Evolutionary conservation across 1,140 invertebrate genomes (phyloP), one percentile per base, ranked within the genome.

Genomic region (Aphelinus certus): DNA sequence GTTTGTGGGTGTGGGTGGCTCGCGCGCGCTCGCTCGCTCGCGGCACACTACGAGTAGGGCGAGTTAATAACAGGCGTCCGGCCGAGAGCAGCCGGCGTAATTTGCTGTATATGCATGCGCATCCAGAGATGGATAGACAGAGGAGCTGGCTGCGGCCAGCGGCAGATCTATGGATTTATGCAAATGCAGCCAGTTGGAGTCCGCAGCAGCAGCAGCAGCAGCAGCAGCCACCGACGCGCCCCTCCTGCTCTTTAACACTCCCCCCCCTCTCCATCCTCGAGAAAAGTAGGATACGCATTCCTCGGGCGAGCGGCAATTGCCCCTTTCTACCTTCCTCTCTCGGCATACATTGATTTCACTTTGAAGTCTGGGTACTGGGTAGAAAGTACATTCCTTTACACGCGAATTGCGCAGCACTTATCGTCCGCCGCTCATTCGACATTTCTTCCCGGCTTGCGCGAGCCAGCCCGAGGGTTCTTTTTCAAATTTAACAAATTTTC

Each of bases 151-250:
- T 58, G 63, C 64, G 49, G 71, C 10, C 61, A 57, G 71, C 62
- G 51, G 55, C 45, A 58, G 81, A 87, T 87, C 85, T 87, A 87
- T 87, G 86, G 85, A 87, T 87, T 87, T 87, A 87, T 87, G 86
- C 84, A 86, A 87, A 87, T 87, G 80, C 81, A 84, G 81, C 84
- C 85, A 87, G 85, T 87, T 87, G 87, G 85, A 86, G 85, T 87
- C 86, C 85, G 76, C 85, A 85, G 80, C 86, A 87, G 86, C 26
- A 26, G 26, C 26, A 26, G 76, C 85, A 85, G 80, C 86, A 87
- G 86, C 26, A 26, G 26, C 26, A 26, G 26, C 26, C 81, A 81
- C 81, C 26, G 26, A 26, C 49, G 55, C 47, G 7, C 53, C 46
- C 1, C 61, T 42, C 7, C 53, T 10, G 2, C 55, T 7, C 26